Conservation (phyloP, 92 coral and sea anemone species). For the Metridium senile region DNA sequence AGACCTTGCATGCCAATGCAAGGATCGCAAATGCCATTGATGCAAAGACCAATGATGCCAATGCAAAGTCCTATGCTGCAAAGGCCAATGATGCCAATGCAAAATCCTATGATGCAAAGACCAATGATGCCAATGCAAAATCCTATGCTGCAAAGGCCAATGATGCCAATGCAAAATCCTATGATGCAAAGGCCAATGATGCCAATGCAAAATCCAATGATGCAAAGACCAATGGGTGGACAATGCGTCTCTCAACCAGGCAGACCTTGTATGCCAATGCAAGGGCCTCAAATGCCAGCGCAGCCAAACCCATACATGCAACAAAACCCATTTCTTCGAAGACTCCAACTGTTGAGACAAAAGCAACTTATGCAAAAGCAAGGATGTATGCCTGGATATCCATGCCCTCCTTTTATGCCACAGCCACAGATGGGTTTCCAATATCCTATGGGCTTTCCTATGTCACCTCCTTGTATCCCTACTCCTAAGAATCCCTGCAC, state of each 20-base stretch:
- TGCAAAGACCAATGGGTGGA: constrained; percentile 19
- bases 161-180: neutral
- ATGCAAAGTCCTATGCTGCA: neutral
- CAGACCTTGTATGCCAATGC: constrained; percentile 26
- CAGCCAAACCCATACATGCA: constrained; percentile 3
- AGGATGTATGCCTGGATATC: neutral
- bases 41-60: constrained; percentile 14
- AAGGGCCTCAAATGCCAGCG: constrained; percentile 16
- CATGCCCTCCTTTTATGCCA: constrained; percentile 21
- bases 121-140: constrained; percentile 11
- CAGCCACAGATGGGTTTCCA: constrained; percentile 16
- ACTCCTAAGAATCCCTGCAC: constrained; percentile 32
- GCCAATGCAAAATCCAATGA: constrained; percentile 19
- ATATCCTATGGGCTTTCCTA: constrained; percentile 22
- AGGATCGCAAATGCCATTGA: constrained; percentile 1
- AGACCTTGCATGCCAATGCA: constrained; percentile 21
- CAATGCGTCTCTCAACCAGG: constrained; percentile 25
- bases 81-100: constrained; percentile 13
- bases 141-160: neutral
- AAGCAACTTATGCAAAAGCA: constrained; percentile 40
- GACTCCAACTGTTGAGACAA: constrained; percentile 39
- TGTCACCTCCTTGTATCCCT: constrained; percentile 52
- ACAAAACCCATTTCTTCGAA: constrained; percentile 27
- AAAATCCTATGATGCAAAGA: constrained; percentile 20
- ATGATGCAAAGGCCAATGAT: constrained; percentile 17